These are phyloP conservation scores for Urocyon cinereoargenteus DNA, from an alignment of 2,797 vertebrate species.

Conservation along the genomic window DNA sequence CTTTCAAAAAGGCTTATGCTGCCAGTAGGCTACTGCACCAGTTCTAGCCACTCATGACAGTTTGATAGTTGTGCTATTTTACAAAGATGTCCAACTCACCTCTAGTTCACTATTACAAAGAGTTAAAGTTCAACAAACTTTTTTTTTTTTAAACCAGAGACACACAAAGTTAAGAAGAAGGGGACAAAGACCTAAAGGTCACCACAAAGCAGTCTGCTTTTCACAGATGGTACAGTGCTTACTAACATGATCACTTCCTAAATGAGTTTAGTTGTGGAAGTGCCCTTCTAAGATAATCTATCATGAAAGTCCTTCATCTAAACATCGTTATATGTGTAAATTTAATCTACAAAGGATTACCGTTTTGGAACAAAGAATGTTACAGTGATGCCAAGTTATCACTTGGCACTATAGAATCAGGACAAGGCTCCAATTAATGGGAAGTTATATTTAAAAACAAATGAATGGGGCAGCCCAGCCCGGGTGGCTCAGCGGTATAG, in stretches of 20 bases:
- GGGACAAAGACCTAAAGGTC: background rate
- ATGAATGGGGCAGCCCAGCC: background rate
- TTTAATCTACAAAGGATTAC: background rate
- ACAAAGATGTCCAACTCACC: slow-evolving; percentile 14
- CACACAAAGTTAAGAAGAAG: background rate
- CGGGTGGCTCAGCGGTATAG: too few species aligned
- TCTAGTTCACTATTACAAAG: background rate
- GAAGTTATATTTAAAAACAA: slow-evolving; percentile 45
- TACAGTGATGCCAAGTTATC: background rate
- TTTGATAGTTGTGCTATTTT: slow-evolving; percentile 11
- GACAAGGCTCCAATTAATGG: background rate
- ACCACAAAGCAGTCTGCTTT: background rate
- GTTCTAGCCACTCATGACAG: background rate
- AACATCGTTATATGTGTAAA: background rate
- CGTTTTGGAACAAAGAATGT: background rate
- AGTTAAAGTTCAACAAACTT: background rate
- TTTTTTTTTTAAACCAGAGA: slow-evolving; percentile 39
- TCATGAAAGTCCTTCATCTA: background rate
- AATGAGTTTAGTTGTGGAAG: background rate
- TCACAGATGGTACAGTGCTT: background rate
- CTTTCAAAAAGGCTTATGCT: slow-evolving; percentile 15
- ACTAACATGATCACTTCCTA: slow-evolving; percentile 5
- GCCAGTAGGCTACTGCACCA: background rate
- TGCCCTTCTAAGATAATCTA: background rate
- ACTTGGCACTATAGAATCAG: background rate